A percentile compares a stretch with the other conserved stretches of the same genome.
phyloP scores from a whole-genome alignment of 2,888 invertebrate genomes.

The Nycteola revayana region DNA sequence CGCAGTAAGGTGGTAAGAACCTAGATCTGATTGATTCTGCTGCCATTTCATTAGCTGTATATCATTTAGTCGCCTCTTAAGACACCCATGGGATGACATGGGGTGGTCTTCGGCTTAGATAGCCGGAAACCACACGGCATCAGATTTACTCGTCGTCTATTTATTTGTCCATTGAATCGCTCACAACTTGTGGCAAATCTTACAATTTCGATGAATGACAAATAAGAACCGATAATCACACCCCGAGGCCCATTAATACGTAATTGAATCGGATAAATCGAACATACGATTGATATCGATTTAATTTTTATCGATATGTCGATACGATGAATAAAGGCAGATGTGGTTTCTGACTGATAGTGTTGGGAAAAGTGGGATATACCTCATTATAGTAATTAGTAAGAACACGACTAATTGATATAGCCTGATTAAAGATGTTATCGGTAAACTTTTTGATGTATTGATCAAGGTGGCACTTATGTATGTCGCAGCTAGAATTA shows the following conservation, averaged over 20 bases:
- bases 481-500: no score
- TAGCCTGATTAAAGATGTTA: neutral
- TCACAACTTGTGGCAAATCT: constrained; percentile 33
- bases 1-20: no score
- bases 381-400: neutral
- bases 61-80: no score
- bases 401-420: neutral
- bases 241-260: constrained; percentile 57
- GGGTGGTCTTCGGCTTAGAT: no score
- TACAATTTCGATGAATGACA: constrained; percentile 75
- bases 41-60: no score
- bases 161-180: constrained; percentile 2
- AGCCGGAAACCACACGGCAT: no score
- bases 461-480: neutral
- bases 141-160: no score
- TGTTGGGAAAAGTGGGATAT: constrained; percentile 3
- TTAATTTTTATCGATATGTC: constrained; percentile 41
- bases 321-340: constrained; percentile 27
- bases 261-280: constrained; percentile 55
- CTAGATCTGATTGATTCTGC: no score
- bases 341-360: constrained; percentile 17
- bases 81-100: no score
- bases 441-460: neutral
- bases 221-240: constrained; percentile 74
- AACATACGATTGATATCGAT: constrained; percentile 42